phyloP scores from a whole-genome alignment of 2,113 vertebrate species.

The Dicerorhinus sumatrensis region DNA sequence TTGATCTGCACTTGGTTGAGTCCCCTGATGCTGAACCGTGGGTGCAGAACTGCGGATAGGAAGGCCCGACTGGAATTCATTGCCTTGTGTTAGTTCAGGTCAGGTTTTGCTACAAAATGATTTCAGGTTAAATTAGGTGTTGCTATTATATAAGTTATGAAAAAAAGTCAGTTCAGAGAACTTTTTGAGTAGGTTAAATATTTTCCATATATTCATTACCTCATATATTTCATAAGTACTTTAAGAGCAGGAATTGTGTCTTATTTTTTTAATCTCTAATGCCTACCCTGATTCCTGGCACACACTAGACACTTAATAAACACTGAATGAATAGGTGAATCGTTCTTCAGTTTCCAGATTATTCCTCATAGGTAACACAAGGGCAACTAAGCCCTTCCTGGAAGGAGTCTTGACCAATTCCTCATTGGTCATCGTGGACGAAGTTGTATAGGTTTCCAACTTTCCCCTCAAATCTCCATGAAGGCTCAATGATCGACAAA shows the following conservation, averaged over 20 bases:
- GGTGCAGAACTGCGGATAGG: too few species aligned
- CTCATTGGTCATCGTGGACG: background rate
- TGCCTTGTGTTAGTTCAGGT: background rate
- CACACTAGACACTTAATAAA: background rate
- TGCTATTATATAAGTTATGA: background rate
- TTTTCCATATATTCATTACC: background rate
- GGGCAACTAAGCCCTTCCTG: background rate
- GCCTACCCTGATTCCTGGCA: background rate
- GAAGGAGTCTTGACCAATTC: background rate
- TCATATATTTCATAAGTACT: background rate
- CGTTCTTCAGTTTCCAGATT: background rate
- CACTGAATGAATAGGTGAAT: background rate
- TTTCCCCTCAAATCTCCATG: background rate
- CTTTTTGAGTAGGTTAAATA: background rate
- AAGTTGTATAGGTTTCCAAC: background rate
- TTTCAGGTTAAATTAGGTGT: slow-evolving; percentile 28
- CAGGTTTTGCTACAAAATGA: background rate
- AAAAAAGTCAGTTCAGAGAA: background rate
- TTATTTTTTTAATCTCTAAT: background rate
- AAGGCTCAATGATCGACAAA: background rate
- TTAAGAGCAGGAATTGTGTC: background rate
- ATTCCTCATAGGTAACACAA: background rate
- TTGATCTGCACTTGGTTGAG: too few species aligned
- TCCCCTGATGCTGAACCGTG: too few species aligned
- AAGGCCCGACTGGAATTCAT: background rate